Evolutionary conservation across 2,797 vertebrate genomes (phyloP).

Genomic region (Microctenopoma stevenorrisi): DNA sequence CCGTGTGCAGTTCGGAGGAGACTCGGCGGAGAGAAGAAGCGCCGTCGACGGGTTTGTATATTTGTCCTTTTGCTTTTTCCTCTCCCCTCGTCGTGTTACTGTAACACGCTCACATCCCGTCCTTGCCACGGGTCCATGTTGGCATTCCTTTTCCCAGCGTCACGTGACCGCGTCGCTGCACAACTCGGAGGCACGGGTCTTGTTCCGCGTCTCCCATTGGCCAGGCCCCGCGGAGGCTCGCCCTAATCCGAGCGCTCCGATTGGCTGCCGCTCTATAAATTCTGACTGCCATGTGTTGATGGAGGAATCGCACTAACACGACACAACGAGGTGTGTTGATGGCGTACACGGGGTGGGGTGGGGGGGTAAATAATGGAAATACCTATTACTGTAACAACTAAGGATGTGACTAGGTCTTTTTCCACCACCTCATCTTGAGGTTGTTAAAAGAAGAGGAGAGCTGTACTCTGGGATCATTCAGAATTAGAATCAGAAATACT

Average conservation of each 20-base stretch:
- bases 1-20: constrained; percentile 19
- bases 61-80: neutral
- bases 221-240: constrained; percentile 79
- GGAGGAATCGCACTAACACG: constrained; percentile 1
- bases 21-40: neutral
- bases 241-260: constrained; percentile 64
- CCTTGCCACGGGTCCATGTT: constrained; percentile 86
- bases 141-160: constrained; percentile 79
- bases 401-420: neutral
- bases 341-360: neutral
- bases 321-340: constrained; percentile 37
- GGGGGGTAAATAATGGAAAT: neutral
- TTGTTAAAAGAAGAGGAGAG: no score
- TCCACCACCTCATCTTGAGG: no score
- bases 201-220: constrained; percentile 74
- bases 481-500: no score
- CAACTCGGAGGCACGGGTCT: constrained; percentile 80
- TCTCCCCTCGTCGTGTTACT: constrained; percentile 71
- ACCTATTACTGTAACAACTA: neutral
- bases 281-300: constrained; percentile 73
- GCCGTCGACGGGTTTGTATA: constrained; percentile 25
- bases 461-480: no score
- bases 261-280: constrained; percentile 72
- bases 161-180: constrained; percentile 84
- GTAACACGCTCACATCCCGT: constrained; percentile 69